Base-by-base conservation (phyloP, 2,113 vertebrate species). In the Engraulis encrasicolus region DNA sequence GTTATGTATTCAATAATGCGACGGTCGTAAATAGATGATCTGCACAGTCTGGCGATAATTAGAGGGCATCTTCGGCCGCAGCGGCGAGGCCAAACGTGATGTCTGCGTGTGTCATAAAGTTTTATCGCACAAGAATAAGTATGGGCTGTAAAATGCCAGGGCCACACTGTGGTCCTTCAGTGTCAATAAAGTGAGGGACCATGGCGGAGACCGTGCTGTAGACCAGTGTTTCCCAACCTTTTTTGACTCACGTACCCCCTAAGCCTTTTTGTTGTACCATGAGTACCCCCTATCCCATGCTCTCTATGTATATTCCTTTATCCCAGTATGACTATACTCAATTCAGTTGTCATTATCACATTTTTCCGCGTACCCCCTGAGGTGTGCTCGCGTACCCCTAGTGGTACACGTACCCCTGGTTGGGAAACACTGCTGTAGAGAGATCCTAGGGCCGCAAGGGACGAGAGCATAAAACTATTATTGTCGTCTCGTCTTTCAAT, bases 11-110 rank as follows among this genome's bases (percentile, higher is more conserved):
- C 85, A 87, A 84, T 89, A 86, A 91, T 83, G 80, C 83, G 86
- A 81, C 83, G 48, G 89, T 88, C 66, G 91, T 92, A 91, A 91
- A 82, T 48, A 88, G 85, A 87, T 83, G 89, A 92, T 90, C 19
- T 1, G 84, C 88, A 88, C 89, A 88, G 88, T 91, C 92, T 90
- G 86, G 49, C 86, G 81, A 90, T 89, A 91, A 90, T 92, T 90
- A 91, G 89, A 92, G 38, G 85, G 27, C 91, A 85, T 85, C 87
- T 90, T 86, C 79, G 88, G 87, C 78, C 74, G 78, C 88, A 86
- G 87, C 85, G 50, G 58, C 78, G 37, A 83, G 79, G 85, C 92
- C n/a, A 91, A 93, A 91, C 87, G 80, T 79, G 31, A 15, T 48
- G 66, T 88, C 38, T 84, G 87, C 80, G 87, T 89, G 83, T 87